Conservation (phyloP, 1,140 invertebrate species). For the Ptiloglossa arizonensis region DNA sequence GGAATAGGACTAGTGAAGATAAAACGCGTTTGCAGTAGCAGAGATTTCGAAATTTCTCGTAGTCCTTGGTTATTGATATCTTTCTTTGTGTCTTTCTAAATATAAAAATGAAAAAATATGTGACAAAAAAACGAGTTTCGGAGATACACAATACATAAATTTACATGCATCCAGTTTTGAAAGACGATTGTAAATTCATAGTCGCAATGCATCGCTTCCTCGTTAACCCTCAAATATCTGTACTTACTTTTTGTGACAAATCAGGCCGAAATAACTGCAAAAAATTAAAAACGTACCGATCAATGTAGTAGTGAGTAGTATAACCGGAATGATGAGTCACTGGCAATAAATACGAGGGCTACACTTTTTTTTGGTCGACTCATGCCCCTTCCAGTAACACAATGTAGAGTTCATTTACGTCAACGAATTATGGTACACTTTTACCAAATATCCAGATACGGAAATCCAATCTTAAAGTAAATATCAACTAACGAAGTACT, state of each 20-base stretch:
- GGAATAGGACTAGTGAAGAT: background rate
- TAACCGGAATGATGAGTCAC: constrained; percentile 47
- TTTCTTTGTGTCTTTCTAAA: background rate
- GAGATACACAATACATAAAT: background rate
- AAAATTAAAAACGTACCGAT: constrained; percentile 7
- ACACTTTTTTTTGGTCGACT: constrained; percentile 26
- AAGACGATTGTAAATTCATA: constrained; percentile 17
- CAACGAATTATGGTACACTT: no score
- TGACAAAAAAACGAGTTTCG: background rate
- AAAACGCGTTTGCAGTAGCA: background rate
- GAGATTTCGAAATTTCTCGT: constrained; percentile 11
- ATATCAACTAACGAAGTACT: background rate
- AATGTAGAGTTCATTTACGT: constrained; percentile 39
- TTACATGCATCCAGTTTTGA: background rate
- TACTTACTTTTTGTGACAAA: background rate
- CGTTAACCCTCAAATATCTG: background rate
- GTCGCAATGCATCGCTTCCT: background rate
- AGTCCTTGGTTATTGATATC: constrained; percentile 9
- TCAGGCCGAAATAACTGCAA: background rate
- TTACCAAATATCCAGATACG: no score
- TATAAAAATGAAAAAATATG: background rate
- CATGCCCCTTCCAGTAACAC: background rate
- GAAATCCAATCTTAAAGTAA: background rate
- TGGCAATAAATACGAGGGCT: constrained; percentile 6
- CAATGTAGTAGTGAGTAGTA: background rate